Evolutionary conservation across 2,888 invertebrate species (phyloP), one percentile per base, ranked within the genome.

Genomic region (Chaitophorus viminalis): DNA sequence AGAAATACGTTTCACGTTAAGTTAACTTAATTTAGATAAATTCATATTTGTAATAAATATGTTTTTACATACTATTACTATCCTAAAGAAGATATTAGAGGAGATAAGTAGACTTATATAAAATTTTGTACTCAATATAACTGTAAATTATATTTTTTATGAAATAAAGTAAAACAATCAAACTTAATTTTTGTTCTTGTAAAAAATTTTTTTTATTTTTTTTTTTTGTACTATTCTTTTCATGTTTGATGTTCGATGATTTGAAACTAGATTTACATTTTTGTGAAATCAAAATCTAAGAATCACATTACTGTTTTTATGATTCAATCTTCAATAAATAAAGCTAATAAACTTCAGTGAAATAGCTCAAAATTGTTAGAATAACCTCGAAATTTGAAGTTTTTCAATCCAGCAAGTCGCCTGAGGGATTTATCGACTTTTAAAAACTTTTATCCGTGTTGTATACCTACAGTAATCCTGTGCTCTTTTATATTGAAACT

Each of bases 341-440:
- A 85, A 85, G 84, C 46, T 85, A 85, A 85, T 85, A 85, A 77
- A 85, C 84, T 85, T 52, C 68, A 52, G 31, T 21, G 39, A 25
- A 65, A 84, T 76, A 65, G 39, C 75, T 84, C 76, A 76, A 85
- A 85, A 85, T 68, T 85, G 77, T 85, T 77, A 85, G 68, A 76
- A 52, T 46, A 68, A 85, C 84, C 77, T 85, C 65, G 52, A 85
- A 85, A 85, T 85, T 85, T 85, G 76, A 85, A 85, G 84, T 85
- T 85, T 85, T 85, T 85, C 84, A 85, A 85, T 85, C 84, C 84
- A 68, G 46, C 31, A n/a, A 85, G 84, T 85, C 14, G 52, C 84
- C 84, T 85, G 68, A 77, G 84, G 84, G 84, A 85, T 85, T 85
- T 85, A 85, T 85, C 76, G 77, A 85, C 84, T 85, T 85, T 85